phyloP scores from a whole-genome alignment of 2,797 vertebrate species.

The Anniella stebbinsi region DNA sequence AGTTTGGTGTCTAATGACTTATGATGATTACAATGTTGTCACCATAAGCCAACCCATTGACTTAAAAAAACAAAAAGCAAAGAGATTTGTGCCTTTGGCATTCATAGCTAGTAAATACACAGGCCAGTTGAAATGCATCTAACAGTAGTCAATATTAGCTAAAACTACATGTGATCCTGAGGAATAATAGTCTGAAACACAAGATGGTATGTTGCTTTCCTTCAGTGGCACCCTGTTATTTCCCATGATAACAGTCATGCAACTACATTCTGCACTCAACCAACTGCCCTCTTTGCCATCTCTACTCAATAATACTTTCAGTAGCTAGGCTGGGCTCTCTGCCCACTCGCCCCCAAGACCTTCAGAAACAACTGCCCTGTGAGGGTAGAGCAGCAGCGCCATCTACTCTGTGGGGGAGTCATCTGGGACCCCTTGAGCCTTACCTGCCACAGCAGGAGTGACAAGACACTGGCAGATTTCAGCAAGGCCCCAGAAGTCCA shows the following conservation, averaged over 20 bases:
- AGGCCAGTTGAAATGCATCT: background rate
- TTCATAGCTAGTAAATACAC: background rate
- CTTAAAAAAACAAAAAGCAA: background rate
- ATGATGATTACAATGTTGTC: no score
- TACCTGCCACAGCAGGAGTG: no score
- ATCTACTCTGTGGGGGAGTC: no score
- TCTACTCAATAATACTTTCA: background rate
- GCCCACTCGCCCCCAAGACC: no score
- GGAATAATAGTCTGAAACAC: no score
- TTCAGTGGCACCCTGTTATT: background rate
- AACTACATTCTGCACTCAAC: background rate
- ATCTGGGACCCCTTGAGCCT: no score
- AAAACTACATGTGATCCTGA: background rate
- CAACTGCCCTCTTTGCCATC: background rate
- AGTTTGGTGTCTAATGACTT: no score
- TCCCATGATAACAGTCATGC: background rate
- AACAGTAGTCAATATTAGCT: background rate
- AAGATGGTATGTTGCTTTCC: background rate
- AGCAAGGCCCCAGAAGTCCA: no score
- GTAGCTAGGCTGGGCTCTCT: background rate
- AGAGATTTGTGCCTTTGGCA: background rate
- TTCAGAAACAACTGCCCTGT: no score
- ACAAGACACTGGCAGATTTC: no score
- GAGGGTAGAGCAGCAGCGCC: no score
- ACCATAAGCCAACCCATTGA: background rate